A percentile compares a stretch with the other conserved stretches of the same genome.
Conservation (phyloP, 2,113 vertebrate species). For the Marmota monax region DNA sequence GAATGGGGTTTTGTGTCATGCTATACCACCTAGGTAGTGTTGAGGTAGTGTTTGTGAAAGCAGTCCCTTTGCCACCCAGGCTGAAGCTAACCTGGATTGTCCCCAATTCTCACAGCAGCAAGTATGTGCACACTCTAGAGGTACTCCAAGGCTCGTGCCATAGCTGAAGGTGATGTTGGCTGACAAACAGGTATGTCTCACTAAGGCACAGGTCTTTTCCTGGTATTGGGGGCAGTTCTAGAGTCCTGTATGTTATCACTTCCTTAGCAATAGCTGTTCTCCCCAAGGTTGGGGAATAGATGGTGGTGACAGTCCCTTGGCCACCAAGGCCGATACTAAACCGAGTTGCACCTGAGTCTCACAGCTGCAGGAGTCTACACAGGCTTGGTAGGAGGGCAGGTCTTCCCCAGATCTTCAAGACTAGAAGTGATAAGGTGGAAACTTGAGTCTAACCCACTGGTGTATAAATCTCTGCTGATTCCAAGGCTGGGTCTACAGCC, state of each 20-base stretch:
- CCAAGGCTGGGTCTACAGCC: no score
- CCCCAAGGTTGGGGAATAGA: background rate
- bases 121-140: background rate
- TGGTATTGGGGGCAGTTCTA: background rate
- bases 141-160: background rate
- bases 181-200: background rate
- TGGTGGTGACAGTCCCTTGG: no score
- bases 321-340: no score
- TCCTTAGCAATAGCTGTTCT: background rate
- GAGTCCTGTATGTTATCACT: background rate
- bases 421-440: background rate
- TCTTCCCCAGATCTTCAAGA: background rate
- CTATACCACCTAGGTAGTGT: background rate
- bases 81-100: background rate
- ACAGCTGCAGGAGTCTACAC: background rate
- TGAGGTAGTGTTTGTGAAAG: background rate
- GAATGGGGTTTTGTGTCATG: background rate
- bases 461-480: background rate
- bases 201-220: background rate
- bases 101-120: background rate
- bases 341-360: background rate
- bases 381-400: background rate
- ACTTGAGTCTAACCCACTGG: background rate
- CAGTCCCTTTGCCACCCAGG: no score
- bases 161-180: background rate